Base-by-base conservation (phyloP, 2,888 invertebrate species). In the Axea sp. region DNA sequence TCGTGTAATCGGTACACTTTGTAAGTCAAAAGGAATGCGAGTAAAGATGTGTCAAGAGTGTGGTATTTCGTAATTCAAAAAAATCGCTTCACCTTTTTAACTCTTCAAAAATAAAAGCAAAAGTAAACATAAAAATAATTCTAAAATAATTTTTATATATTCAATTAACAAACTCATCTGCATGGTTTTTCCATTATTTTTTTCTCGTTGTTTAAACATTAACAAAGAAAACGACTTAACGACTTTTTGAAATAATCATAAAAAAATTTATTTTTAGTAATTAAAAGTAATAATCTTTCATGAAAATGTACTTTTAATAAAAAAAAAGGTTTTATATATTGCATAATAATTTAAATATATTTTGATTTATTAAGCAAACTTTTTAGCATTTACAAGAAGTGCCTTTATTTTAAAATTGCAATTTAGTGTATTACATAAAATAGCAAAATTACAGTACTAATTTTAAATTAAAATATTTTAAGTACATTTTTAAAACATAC, bases 11-110 rank as follows among this genome's bases (percentile, higher is more conserved):
- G 41, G 47, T 57, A 60, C 33, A 74, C 43, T 65, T 64, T 47
- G 74, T 74, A 74, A 74, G 74, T 74, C 24, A 11, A 28, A 45
- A 43, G 53, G 57, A 74, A 68, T 73, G 67, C 67, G 33, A 45
- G 53, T 73, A 51, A 30, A 49, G 24, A 60, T 47, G 59, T 73
- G 59, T 67, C 47, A 51, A 68, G 59, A 51, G 67, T 62, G 60
- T 55, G 60, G 15, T 60, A 49, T 67, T 73, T 67, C 31, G 62
- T 39, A 67, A 67, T 41, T 31, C 22, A 17, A 37, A 45, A 43
- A 43, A 60, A 0, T 45, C 15, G 43, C 35, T 51, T 60, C 7
- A 26, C 35, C 12, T 26, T 57, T 30, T 49, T 57, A 53, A 65
- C 35, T 28, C 15, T 28, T 31, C 1, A 24, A 41, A 22, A 47